phyloP scores from a whole-genome alignment of 1,140 invertebrate species.

The Aphaenogaster rudis region DNA sequence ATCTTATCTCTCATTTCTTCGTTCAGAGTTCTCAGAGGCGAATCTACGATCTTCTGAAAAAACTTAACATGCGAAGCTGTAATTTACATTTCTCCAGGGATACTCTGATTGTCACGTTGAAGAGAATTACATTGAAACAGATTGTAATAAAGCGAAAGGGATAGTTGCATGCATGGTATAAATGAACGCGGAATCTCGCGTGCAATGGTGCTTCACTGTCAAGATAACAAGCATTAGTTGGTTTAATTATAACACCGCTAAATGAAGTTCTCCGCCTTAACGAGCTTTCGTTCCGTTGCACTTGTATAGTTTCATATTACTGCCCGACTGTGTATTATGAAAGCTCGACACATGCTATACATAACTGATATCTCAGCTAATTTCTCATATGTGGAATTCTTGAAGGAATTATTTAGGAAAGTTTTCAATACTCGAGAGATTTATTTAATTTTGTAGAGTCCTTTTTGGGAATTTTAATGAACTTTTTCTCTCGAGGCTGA shows the following conservation, averaged over 20 bases:
- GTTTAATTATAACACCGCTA: slow-evolving; percentile 51
- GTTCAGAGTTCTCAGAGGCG: background rate
- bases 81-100: background rate
- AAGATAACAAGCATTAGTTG: slow-evolving; percentile 57
- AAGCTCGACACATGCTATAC: slow-evolving; percentile 28
- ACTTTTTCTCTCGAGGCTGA: background rate
- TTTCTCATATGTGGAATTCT: slow-evolving; percentile 2
- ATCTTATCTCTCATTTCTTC: background rate
- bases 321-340: slow-evolving; percentile 33
- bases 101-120: background rate
- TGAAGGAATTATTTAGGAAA: background rate
- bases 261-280: slow-evolving; percentile 53
- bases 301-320: slow-evolving; percentile 51
- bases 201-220: slow-evolving; percentile 36
- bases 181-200: slow-evolving; percentile 47
- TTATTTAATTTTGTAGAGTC: background rate
- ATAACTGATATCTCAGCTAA: slow-evolving; percentile 14
- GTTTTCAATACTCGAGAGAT: background rate
- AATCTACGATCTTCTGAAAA: background rate
- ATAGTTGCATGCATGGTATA: slow-evolving; percentile 25
- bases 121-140: background rate
- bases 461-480: background rate
- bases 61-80: background rate
- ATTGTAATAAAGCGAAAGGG: slow-evolving; percentile 23
- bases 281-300: slow-evolving; percentile 49